phyloP scores from a whole-genome alignment of 1,140 invertebrate genomes.

The Elymnias hypermnestra region DNA sequence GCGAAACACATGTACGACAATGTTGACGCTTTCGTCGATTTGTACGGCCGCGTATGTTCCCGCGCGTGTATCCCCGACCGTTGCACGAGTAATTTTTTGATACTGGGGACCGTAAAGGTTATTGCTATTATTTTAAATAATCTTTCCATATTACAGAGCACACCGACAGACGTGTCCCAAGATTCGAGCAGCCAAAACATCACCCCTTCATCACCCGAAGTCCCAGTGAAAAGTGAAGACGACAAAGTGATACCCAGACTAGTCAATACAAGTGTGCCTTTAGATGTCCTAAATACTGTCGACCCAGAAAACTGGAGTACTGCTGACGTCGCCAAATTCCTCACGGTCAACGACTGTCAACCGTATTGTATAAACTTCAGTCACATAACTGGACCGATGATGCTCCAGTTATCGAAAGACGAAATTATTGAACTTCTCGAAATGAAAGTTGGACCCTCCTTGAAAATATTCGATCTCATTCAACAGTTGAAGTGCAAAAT shows the following conservation, averaged over 20 bases:
- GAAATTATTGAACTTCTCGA: conserved; percentile 92
- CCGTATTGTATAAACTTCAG: conserved; percentile 91
- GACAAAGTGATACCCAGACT: conserved; percentile 83
- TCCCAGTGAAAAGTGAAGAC: conserved; percentile 19
- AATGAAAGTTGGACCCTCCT: conserved; percentile 94
- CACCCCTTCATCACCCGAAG: conserved; percentile 34
- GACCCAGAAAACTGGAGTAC: conserved; percentile 88
- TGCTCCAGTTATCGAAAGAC: conserved; percentile 90
- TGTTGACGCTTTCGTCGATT: too few relatives aligned
- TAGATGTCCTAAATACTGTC: conserved; percentile 50
- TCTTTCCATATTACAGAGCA: conserved; percentile 28
- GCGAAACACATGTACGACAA: too few relatives aligned
- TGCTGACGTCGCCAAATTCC: conserved; percentile 90
- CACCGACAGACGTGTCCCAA: conserved; percentile 19
- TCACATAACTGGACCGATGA: conserved; percentile 87
- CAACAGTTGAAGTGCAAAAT: conserved; percentile 90
- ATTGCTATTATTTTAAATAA: too few relatives aligned
- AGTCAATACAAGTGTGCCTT: conserved; percentile 74
- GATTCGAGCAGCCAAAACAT: conserved; percentile 25
- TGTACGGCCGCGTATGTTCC: too few relatives aligned
- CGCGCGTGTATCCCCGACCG: too few relatives aligned
- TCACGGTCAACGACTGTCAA: conserved; percentile 92
- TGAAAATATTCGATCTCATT: conserved; percentile 95
- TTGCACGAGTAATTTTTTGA: too few relatives aligned
- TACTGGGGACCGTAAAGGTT: too few relatives aligned